These are phyloP conservation scores for Entelurus aequoreus DNA, from an alignment of 2,113 vertebrate genomes.

Conservation along the genomic window DNA sequence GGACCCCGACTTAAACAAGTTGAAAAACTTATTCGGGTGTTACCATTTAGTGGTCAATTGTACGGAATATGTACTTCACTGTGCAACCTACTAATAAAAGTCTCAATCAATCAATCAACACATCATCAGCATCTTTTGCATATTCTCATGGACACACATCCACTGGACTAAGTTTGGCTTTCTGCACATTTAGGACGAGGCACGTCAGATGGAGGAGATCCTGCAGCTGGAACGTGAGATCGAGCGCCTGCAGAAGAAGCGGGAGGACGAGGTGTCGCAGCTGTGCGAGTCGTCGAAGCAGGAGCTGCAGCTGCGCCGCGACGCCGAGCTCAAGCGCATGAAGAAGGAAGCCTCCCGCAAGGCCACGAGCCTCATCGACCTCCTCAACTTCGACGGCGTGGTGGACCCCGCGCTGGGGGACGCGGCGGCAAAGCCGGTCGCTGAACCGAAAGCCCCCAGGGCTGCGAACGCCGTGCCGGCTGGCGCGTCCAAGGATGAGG, in stretches of 20 bases:
- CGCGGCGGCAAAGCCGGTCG: constrained; percentile 3
- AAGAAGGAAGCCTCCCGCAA: constrained; percentile 86
- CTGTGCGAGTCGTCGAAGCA: constrained; percentile 78
- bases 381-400: constrained; percentile 77
- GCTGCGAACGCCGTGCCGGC: constrained; percentile 53
- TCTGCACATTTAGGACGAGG: constrained; percentile 63
- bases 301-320: constrained; percentile 79
- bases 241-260: constrained; percentile 83
- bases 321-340: constrained; percentile 81
- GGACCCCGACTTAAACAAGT: too few relatives aligned
- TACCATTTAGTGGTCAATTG: too few relatives aligned
- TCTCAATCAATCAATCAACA: too few relatives aligned
- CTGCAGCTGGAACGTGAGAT: constrained; percentile 85
- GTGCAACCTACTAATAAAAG: too few relatives aligned
- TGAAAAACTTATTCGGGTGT: too few relatives aligned
- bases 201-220: constrained; percentile 87
- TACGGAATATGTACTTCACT: too few relatives aligned
- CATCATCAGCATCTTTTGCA: too few relatives aligned
- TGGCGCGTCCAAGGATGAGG: constrained; percentile 72
- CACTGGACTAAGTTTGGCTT: too few relatives aligned
- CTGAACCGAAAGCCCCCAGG: constrained; percentile 54
- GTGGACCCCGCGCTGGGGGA: constrained; percentile 61
- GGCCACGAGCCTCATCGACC: constrained; percentile 83
- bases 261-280: constrained; percentile 81
- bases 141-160: too few relatives aligned